Evolutionary conservation across 2,888 invertebrate genomes (phyloP).

Genomic region (Achlya flavicornis): DNA sequence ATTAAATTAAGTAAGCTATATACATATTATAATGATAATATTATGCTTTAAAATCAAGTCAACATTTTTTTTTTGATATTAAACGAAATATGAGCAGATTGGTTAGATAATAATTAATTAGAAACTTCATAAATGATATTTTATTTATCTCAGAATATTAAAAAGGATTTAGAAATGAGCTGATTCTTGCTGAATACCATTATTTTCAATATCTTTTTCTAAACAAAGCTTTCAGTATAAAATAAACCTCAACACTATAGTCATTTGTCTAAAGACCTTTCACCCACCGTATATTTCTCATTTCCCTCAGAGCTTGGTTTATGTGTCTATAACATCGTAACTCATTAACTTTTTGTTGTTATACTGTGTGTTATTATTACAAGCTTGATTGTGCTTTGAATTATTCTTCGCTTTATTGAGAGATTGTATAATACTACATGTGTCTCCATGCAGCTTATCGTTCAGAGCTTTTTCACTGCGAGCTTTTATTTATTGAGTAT

Average conservation of each 20-base stretch:
- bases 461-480: background rate
- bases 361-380: slow-evolving; percentile 17
- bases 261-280: slow-evolving; percentile 39
- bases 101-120: no score
- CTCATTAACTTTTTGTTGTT: slow-evolving; percentile 38
- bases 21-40: no score
- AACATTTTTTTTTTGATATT: no score
- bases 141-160: no score
- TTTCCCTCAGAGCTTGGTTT: slow-evolving; percentile 30
- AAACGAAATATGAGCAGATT: no score
- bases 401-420: slow-evolving; percentile 8
- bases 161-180: no score
- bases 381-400: slow-evolving; percentile 7
- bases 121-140: no score
- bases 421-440: slow-evolving; percentile 1
- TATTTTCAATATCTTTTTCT: no score
- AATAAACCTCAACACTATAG: background rate
- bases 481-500: background rate
- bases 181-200: no score
- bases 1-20: no score
- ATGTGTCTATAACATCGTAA: slow-evolving; percentile 25
- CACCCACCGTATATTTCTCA: slow-evolving; percentile 37
- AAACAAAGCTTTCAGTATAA: no score
- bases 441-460: background rate
- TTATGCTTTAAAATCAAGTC: no score